Percentiles rank a stretch among this genome's conserved stretches.
phyloP scores from a whole-genome alignment of 2,888 invertebrate genomes.

The Dryobota labecula region DNA sequence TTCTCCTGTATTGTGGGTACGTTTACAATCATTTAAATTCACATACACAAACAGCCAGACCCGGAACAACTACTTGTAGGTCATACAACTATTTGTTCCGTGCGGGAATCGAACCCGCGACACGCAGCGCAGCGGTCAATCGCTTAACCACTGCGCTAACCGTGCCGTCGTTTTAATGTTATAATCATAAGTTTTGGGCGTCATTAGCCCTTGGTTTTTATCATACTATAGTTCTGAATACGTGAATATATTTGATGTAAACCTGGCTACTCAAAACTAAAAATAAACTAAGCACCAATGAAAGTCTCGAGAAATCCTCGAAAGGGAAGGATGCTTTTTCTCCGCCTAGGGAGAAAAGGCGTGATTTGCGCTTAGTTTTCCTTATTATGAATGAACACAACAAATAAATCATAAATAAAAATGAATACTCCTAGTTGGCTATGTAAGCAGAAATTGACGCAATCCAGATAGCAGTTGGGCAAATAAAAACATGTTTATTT shows the following conservation, averaged over 20 bases:
- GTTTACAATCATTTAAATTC: too few species aligned
- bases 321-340: too few species aligned
- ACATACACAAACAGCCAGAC: too few species aligned
- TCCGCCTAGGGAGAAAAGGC: not conserved
- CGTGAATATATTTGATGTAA: not conserved
- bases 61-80: too few species aligned
- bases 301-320: not conserved
- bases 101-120: too few species aligned
- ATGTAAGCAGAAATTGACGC: constrained; percentile 47
- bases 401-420: constrained; percentile 15
- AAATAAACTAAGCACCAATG: not conserved
- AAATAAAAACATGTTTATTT: constrained; percentile 59
- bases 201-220: not conserved
- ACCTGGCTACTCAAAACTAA: not conserved
- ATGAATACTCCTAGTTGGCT: constrained; percentile 4
- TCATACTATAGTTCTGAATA: not conserved
- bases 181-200: not conserved
- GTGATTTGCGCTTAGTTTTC: not conserved
- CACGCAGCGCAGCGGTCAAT: too few species aligned
- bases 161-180: too few species aligned
- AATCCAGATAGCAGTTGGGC: constrained; percentile 1
- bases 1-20: too few species aligned
- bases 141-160: too few species aligned
- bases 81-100: too few species aligned
- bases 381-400: not conserved